These are phyloP conservation scores for Lophochroa leadbeateri DNA, from an alignment of 2,113 vertebrate genomes.

Conservation along the genomic window DNA sequence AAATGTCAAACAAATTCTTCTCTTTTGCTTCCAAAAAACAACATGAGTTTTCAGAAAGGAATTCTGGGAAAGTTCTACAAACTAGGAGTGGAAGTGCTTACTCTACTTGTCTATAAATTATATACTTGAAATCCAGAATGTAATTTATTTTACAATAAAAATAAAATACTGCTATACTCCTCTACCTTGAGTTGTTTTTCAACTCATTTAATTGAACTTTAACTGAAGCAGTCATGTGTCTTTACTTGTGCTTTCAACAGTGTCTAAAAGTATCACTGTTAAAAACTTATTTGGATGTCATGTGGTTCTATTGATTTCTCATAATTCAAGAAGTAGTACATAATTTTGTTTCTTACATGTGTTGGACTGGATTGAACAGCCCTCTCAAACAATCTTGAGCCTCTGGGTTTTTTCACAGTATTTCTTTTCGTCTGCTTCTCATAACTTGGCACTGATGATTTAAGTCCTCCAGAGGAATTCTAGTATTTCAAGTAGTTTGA, in stretches of 20 bases:
- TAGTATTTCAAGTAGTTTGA: slow-evolving; percentile 22
- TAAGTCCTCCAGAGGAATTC: slow-evolving; percentile 33
- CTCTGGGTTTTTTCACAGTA: not conserved
- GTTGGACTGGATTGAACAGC: not conserved
- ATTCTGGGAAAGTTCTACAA: not conserved
- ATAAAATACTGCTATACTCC: not conserved
- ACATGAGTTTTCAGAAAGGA: not conserved
- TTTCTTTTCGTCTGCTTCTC: not conserved
- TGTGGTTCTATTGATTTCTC: not conserved
- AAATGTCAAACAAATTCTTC: not conserved
- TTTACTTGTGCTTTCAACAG: slow-evolving; percentile 30
- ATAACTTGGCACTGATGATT: not conserved
- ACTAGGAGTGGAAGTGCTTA: not conserved
- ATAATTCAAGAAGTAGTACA: not conserved
- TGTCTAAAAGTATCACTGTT: not conserved
- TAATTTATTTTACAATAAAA: not conserved
- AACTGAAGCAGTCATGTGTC: not conserved
- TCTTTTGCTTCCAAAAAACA: not conserved
- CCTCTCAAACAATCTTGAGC: not conserved
- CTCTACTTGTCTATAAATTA: not conserved
- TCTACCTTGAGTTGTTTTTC: slow-evolving; percentile 3
- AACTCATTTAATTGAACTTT: slow-evolving; percentile 34
- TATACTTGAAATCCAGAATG: not conserved
- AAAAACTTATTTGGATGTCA: not conserved
- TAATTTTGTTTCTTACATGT: not conserved